phyloP scores from a whole-genome alignment of 1,140 invertebrate genomes.

The Drosophila ananassae region DNA sequence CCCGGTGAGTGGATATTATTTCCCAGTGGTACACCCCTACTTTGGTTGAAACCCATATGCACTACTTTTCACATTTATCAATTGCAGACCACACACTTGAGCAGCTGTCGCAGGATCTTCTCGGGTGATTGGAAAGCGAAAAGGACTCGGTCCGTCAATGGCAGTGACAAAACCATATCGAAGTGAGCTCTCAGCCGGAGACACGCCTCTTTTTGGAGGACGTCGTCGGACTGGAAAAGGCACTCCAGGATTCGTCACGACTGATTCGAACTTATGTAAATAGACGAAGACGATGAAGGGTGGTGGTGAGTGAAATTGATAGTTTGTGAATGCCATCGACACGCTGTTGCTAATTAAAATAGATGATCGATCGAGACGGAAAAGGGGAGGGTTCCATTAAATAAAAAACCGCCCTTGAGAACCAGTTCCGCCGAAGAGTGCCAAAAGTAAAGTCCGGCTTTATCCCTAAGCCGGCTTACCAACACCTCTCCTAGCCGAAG shows the following conservation, averaged over 20 bases:
- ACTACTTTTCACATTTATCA: conserved; percentile 67
- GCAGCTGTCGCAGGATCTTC: conserved; percentile 61
- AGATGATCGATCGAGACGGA: conserved; percentile 71
- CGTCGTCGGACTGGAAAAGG: conserved; percentile 26
- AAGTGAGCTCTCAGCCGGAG: conserved; percentile 54
- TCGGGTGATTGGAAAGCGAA: conserved; percentile 21
- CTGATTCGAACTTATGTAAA: conserved; percentile 72
- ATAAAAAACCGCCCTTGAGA: conserved; percentile 72
- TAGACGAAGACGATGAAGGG: conserved; percentile 41
- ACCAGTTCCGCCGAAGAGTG: conserved; percentile 35
- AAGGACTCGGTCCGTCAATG: conserved; percentile 21
- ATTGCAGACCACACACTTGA: conserved; percentile 55
- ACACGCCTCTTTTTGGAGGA: conserved; percentile 51
- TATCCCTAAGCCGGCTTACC: conserved; percentile 67
- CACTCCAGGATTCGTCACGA: conserved; percentile 78
- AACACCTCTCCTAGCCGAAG: conserved; percentile 53
- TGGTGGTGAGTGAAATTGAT: conserved; percentile 68
- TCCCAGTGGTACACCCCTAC: conserved; percentile 16
- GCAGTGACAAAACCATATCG: conserved; percentile 63
- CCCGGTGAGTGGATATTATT: conserved; percentile 16
- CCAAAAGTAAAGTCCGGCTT: conserved; percentile 46
- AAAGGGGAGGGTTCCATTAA: conserved; percentile 27
- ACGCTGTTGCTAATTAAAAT: conserved; percentile 83
- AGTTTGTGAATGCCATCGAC: conserved; percentile 80
- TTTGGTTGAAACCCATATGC: conserved; percentile 24